A percentile compares a stretch with the other conserved stretches of the same genome.
Evolutionary conservation across 1,140 invertebrate genomes (phyloP).

Genomic region (Cotesia typhae): DNA sequence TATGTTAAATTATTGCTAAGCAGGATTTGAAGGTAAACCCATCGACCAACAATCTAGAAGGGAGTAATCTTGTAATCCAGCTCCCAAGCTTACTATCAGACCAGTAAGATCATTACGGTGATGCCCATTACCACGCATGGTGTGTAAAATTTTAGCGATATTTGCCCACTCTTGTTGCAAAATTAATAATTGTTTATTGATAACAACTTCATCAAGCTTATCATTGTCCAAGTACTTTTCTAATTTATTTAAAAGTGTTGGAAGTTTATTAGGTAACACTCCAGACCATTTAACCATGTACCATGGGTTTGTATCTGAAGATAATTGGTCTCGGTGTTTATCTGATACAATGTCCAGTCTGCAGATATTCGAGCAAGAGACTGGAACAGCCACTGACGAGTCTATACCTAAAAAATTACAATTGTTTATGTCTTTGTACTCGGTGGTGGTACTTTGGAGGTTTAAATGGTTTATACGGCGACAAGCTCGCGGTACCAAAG

Average conservation of each 20-base stretch:
- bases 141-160: slow-evolving; percentile 60
- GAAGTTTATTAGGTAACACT: slow-evolving; percentile 59
- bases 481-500: slow-evolving; percentile 60
- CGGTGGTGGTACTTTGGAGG: slow-evolving; percentile 44
- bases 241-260: slow-evolving; percentile 60
- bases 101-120: slow-evolving; percentile 53
- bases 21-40: slow-evolving; percentile 59
- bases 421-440: slow-evolving; percentile 57
- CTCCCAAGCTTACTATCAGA: slow-evolving; percentile 62
- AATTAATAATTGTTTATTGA: slow-evolving; percentile 60
- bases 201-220: slow-evolving; percentile 56
- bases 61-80: slow-evolving; percentile 59
- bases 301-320: slow-evolving; percentile 46
- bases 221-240: slow-evolving; percentile 64
- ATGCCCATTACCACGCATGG: slow-evolving; percentile 57
- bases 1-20: slow-evolving; percentile 38
- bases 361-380: slow-evolving; percentile 58
- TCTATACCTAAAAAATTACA: slow-evolving; percentile 65
- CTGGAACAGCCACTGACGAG: slow-evolving; percentile 59
- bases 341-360: slow-evolving; percentile 60
- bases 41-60: slow-evolving; percentile 62
- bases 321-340: slow-evolving; percentile 47
- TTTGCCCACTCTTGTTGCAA: slow-evolving; percentile 65
- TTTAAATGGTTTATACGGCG: slow-evolving; percentile 48
- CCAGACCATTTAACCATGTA: slow-evolving; percentile 59